Percentiles rank a stretch among this genome's conserved stretches.
phyloP scores from a whole-genome alignment of 2,113 vertebrate species.

The Elaphurus davidianus region DNA sequence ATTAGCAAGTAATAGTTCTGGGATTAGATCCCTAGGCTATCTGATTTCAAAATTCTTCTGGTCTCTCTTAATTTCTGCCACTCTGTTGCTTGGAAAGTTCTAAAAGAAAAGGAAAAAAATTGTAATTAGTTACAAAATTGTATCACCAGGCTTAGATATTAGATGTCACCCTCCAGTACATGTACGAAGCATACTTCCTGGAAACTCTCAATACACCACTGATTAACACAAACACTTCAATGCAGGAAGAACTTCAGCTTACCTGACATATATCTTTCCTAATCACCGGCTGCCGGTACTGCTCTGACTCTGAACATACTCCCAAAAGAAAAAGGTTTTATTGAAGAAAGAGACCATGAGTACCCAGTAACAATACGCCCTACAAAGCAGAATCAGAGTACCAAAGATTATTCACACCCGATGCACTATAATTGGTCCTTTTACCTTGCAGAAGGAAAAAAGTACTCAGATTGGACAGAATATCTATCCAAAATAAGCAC shows the following conservation, averaged over 20 bases:
- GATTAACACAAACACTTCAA: neutral
- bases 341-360: neutral
- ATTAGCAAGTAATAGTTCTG: neutral
- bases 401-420: neutral
- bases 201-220: neutral
- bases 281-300: neutral
- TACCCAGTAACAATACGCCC: neutral
- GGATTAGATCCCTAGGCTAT: neutral
- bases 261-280: neutral
- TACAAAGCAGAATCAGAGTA: slow-evolving; percentile 25
- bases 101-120: neutral
- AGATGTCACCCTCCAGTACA: neutral
- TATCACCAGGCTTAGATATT: neutral
- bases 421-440: neutral
- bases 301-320: neutral
- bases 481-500: slow-evolving; percentile 6
- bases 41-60: neutral
- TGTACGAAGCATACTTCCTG: neutral
- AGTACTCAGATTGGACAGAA: neutral
- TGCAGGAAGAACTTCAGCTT: neutral
- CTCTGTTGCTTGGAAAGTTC: neutral
- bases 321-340: neutral
- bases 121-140: neutral
- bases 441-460: neutral
- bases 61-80: neutral